Evolutionary conservation across 2,797 vertebrate genomes (phyloP), one percentile per base, ranked within the genome.

Genomic region (Hippoglossus hippoglossus): DNA sequence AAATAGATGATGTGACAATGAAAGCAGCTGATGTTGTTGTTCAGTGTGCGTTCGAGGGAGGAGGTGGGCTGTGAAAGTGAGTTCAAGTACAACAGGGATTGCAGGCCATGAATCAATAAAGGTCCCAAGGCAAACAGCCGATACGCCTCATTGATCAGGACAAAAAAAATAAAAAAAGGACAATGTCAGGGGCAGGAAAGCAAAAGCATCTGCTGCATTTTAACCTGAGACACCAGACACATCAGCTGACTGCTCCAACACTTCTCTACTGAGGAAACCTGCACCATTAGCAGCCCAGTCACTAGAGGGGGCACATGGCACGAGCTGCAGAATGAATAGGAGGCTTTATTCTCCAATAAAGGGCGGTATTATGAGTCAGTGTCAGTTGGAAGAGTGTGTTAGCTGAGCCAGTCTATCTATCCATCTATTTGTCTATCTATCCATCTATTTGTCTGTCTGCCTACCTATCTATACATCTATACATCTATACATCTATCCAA

Each of bases 21-120:
- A 69, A 87, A 86, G 52, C 74, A 87, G 82, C 74, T 89, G 86
- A 84, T 77, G 79, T 70, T 83, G 85, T 84, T 85, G 87, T 79
- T 71, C 58, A 63, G 41, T 87, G 79, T 75, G 75, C 79, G 67
- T 63, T 71, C 25, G 58, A n/a, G 63, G 53, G 41, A 72, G 56
- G 41, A 6, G 53, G 6, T 9, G 15, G 60, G 61, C 56, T 22
- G 64, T 59, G 24, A 51, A 65, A 67, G 26, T 54, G 69, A 85
- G 53, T 49, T 51, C 53, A 83, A 70, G 73, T 50, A 12, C 55
- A 64, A 53, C 28, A 25, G 25, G 18, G 47, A 39, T 73, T 19
- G 70, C 86, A 86, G 53, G 80, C n/a, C 24, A 21, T 58, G 0
- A 67, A 71, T 87, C 74, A 79, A 79, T 79, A 21, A 68, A 63